Conservation (phyloP, 1,140 invertebrate genomes). For the Pseudomyrmex pallidus region DNA sequence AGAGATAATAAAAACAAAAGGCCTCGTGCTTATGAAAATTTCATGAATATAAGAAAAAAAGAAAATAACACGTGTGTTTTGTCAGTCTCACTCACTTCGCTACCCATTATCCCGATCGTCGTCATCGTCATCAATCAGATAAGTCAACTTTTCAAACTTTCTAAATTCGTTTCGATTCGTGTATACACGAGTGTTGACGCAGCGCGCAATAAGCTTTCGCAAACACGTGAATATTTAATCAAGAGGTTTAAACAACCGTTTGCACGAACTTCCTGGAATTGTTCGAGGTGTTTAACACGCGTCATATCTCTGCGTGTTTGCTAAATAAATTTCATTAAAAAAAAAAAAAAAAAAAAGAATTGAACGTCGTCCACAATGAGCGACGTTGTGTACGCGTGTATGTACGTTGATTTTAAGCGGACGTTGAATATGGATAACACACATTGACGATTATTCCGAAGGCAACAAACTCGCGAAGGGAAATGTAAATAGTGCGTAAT, state of each 20-base stretch:
- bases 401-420: not conserved
- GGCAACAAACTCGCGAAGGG: too few relatives aligned
- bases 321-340: conserved; percentile 14
- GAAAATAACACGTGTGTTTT: conserved; percentile 27
- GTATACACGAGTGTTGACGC: not conserved
- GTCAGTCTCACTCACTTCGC: conserved; percentile 38
- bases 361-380: too few relatives aligned
- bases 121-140: not conserved
- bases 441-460: not conserved
- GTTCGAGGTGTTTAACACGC: conserved; percentile 1
- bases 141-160: not conserved
- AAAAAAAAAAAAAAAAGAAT: not conserved
- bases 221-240: conserved; percentile 3
- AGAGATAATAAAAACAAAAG: conserved; percentile 85
- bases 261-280: not conserved
- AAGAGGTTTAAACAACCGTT: not conserved
- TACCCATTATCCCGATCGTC: conserved; percentile 25
- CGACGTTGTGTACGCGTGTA: not conserved
- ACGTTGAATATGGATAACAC: not conserved
- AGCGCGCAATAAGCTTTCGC: not conserved
- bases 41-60: conserved; percentile 80
- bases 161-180: not conserved
- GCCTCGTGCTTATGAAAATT: conserved; percentile 85
- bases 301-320: conserved; percentile 3
- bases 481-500: not conserved